Percentiles rank a stretch among this genome's conserved stretches.
Evolutionary conservation across 2,888 invertebrate genomes (phyloP).

Genomic region (Cephus sareptanus): DNA sequence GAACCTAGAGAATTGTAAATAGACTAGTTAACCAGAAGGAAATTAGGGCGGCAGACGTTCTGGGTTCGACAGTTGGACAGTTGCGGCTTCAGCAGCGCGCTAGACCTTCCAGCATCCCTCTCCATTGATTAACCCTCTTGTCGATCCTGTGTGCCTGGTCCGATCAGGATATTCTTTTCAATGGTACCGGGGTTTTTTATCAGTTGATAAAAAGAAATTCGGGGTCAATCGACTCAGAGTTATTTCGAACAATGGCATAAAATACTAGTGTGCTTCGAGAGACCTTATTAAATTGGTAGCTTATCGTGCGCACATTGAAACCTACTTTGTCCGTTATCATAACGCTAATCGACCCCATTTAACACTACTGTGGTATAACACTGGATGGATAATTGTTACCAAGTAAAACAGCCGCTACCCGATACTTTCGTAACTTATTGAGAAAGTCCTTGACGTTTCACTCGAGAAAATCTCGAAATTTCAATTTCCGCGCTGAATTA

Average conservation of each 20-base stretch:
- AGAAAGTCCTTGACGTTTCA: slow-evolving; percentile 1
- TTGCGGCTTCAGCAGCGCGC: slow-evolving; percentile 28
- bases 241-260: background rate
- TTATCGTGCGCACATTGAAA: slow-evolving; percentile 33
- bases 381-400: background rate
- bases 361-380: background rate
- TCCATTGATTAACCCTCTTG: background rate
- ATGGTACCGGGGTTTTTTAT: background rate
- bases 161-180: background rate
- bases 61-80: slow-evolving; percentile 48
- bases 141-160: background rate
- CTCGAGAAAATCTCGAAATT: slow-evolving; percentile 37
- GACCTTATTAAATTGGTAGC: background rate
- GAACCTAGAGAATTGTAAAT: background rate
- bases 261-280: background rate
- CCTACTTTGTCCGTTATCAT: slow-evolving; percentile 36
- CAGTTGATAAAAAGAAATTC: no score
- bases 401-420: background rate
- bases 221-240: background rate
- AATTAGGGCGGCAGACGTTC: slow-evolving; percentile 27
- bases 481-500: slow-evolving; percentile 55
- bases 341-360: slow-evolving; percentile 34
- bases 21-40: background rate
- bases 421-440: background rate
- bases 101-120: slow-evolving; percentile 26